A percentile compares a stretch with the other conserved stretches of the same genome.
Conservation (phyloP, 35 echinoderm and acorn worm genomes). For the Apostichopus californicus region DNA sequence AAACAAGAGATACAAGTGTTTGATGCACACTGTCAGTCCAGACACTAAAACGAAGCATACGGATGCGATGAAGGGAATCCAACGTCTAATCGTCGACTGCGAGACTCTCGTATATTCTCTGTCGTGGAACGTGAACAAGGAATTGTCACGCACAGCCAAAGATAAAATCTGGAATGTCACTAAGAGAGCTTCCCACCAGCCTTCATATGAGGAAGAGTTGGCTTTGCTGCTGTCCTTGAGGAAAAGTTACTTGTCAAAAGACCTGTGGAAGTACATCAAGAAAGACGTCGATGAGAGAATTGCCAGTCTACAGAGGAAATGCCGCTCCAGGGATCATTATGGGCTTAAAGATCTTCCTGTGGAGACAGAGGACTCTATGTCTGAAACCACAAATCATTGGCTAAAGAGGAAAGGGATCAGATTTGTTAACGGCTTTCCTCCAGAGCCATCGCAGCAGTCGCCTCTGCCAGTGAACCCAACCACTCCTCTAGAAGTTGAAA, state of each 20-base stretch:
- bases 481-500: no score
- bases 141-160: slow-evolving; percentile 9
- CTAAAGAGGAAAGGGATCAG: neutral
- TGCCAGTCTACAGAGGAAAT: slow-evolving; percentile 45
- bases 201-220: slow-evolving; percentile 51
- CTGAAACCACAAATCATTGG: neutral
- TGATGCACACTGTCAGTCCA: slow-evolving; percentile 7
- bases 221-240: slow-evolving; percentile 30
- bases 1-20: slow-evolving; percentile 13
- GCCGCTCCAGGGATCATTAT: neutral
- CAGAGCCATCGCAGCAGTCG: neutral
- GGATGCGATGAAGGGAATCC: slow-evolving; percentile 41
- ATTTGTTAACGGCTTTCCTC: neutral
- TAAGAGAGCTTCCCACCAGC: slow-evolving; percentile 33
- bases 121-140: slow-evolving; percentile 6
- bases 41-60: slow-evolving; percentile 10
- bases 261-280: slow-evolving; percentile 37
- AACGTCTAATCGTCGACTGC: slow-evolving; percentile 24
- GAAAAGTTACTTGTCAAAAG: neutral
- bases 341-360: neutral
- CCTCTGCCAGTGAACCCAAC: no score
- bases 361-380: neutral
- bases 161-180: slow-evolving; percentile 34
- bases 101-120: slow-evolving; percentile 33
- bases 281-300: slow-evolving; percentile 38